Conservation (phyloP, 2,113 vertebrate species). For the Chloebia gouldiae region DNA sequence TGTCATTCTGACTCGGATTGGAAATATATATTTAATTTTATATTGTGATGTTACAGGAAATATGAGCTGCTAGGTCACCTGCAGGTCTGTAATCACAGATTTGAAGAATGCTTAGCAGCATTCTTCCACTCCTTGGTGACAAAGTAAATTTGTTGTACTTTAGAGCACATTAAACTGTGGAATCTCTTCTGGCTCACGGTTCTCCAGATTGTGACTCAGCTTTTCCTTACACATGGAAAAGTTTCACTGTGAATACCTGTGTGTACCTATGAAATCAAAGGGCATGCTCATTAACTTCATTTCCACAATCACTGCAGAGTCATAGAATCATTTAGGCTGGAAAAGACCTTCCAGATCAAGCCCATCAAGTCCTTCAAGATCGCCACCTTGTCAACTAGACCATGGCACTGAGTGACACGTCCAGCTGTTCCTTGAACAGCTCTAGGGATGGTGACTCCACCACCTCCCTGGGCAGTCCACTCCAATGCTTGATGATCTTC, state of each 20-base stretch:
- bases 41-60: neutral
- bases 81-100: neutral
- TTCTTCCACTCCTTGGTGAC: neutral
- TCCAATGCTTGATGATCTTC: neutral
- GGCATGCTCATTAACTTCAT: neutral
- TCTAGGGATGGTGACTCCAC: neutral
- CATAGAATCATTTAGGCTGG: neutral
- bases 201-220: neutral
- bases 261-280: neutral
- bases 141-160: neutral
- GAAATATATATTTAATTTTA: neutral
- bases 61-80: neutral
- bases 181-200: neutral
- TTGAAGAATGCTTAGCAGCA: neutral
- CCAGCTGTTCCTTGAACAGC: neutral
- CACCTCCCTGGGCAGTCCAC: neutral
- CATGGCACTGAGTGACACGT: rapidly evolving
- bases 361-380: no score
- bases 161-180: neutral
- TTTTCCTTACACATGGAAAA: neutral
- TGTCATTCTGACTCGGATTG: neutral
- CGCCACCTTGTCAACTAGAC: neutral
- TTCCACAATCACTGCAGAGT: neutral
- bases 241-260: neutral
- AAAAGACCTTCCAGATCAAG: neutral